Percentiles rank a stretch among this genome's conserved stretches.
phyloP scores from a whole-genome alignment of 2,113 vertebrate species.

The Vimba vimba region DNA sequence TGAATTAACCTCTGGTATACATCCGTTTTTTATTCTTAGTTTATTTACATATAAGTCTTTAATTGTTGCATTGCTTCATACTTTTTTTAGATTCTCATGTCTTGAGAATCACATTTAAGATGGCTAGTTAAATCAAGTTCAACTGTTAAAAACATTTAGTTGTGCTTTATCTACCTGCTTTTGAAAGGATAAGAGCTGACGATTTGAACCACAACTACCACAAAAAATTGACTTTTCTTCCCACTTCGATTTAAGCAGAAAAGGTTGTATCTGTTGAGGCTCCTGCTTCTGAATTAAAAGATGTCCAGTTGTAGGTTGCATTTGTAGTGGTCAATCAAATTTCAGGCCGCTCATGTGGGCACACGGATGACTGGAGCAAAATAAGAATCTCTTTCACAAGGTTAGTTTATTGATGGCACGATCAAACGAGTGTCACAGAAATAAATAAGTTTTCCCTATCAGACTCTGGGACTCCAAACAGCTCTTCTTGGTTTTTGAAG shows the following conservation, averaged over 20 bases:
- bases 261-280: not conserved
- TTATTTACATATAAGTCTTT: not conserved
- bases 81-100: no score
- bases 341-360: not conserved
- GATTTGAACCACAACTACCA: not conserved
- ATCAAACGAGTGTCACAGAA: not conserved
- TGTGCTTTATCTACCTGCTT: not conserved
- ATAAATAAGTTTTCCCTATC: conserved; percentile 2
- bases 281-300: not conserved
- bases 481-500: conserved; percentile 47
- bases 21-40: not conserved
- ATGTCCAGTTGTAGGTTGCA: not conserved
- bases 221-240: not conserved
- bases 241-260: not conserved
- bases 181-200: not conserved
- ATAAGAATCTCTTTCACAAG: not conserved
- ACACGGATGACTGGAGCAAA: not conserved
- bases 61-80: not conserved
- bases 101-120: not conserved
- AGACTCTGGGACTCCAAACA: not conserved
- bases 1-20: not conserved
- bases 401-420: not conserved
- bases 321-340: not conserved
- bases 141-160: not conserved
- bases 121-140: not conserved